Percentiles rank a stretch among this genome's conserved stretches.
Evolutionary conservation across 1,140 invertebrate genomes (phyloP).

Genomic region (Aphelinus atriplicis): DNA sequence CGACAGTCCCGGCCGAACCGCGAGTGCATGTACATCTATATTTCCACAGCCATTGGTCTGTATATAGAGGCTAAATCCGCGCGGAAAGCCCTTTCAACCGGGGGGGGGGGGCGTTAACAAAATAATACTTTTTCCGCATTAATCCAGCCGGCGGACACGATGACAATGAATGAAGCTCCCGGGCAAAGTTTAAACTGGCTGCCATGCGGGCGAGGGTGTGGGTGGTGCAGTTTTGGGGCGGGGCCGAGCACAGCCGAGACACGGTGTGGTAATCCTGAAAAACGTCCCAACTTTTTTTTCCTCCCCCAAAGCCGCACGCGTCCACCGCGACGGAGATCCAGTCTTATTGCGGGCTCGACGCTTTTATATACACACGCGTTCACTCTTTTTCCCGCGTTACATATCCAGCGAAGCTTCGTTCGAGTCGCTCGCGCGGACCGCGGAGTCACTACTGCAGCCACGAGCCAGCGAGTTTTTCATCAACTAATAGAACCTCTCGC

Average conservation of each 20-base stretch:
- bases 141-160: slow-evolving; percentile 40
- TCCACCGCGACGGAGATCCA: slow-evolving; percentile 8
- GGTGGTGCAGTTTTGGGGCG: slow-evolving; percentile 14
- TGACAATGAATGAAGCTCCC: slow-evolving; percentile 41
- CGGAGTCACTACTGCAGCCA: too few species aligned
- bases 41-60: neutral
- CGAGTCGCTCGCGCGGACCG: too few species aligned
- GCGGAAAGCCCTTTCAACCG: slow-evolving; percentile 2
- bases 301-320: neutral
- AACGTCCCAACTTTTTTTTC: slow-evolving; percentile 39
- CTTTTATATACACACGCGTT: neutral
- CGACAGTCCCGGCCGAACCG: neutral
- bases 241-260: neutral
- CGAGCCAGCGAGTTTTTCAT: too few species aligned
- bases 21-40: neutral
- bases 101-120: neutral
- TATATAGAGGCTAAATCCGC: neutral
- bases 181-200: slow-evolving; percentile 38
- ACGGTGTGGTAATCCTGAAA: slow-evolving; percentile 41
- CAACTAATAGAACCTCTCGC: too few species aligned
- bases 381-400: neutral
- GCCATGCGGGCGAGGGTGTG: neutral
- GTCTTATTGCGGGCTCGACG: slow-evolving; percentile 9
- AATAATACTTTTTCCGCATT: slow-evolving; percentile 44
- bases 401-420: neutral